These are phyloP conservation scores for Myopa tessellatipennis DNA, from an alignment of 2,888 invertebrate genomes.

Conservation along the genomic window DNA sequence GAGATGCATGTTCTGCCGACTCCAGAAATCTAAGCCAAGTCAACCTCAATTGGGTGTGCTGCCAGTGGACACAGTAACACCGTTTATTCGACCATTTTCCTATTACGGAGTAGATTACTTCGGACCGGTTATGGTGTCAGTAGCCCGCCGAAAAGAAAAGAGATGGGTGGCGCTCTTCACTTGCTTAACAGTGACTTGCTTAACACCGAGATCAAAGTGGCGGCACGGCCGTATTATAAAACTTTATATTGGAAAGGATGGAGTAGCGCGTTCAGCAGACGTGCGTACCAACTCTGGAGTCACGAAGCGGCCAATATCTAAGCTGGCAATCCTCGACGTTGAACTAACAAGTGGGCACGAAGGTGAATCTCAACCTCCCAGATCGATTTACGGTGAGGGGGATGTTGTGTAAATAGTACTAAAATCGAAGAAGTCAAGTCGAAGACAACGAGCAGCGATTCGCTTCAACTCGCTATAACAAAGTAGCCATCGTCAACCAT, in stretches of 20 bases:
- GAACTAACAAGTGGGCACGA: background rate
- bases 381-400: slow-evolving; percentile 34
- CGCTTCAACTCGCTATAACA: no score
- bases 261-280: slow-evolving; percentile 49
- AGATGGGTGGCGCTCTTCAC: slow-evolving; percentile 35
- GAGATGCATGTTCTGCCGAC: background rate
- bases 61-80: slow-evolving; percentile 25
- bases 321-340: slow-evolving; percentile 49
- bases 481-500: no score
- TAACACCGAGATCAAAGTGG: slow-evolving; percentile 34
- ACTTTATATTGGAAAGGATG: slow-evolving; percentile 43
- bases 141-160: slow-evolving; percentile 25
- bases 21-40: background rate
- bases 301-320: slow-evolving; percentile 48
- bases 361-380: slow-evolving; percentile 32
- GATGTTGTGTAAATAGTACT: background rate
- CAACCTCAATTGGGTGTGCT: slow-evolving; percentile 10
- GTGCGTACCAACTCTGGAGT: slow-evolving; percentile 47
- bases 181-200: slow-evolving; percentile 32
- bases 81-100: slow-evolving; percentile 22
- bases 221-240: background rate
- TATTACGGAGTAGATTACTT: slow-evolving; percentile 35
- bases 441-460: no score
- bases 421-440: background rate
- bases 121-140: slow-evolving; percentile 28